These are phyloP conservation scores for Seriola quinqueradiata DNA, from an alignment of 2,113 vertebrate genomes.

Conservation along the genomic window DNA sequence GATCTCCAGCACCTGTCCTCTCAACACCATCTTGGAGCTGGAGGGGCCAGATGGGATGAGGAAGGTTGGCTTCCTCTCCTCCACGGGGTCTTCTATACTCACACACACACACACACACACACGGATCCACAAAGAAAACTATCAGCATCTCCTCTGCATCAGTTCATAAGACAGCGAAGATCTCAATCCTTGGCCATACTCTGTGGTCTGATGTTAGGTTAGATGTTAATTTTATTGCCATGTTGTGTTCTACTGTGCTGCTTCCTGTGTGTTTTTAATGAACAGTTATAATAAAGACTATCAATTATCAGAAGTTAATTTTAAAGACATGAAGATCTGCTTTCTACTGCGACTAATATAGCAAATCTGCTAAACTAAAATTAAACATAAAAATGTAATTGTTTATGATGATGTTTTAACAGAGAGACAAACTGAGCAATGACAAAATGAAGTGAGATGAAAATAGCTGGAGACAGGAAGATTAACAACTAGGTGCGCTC, in stretches of 20 bases:
- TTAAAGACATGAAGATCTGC: neutral
- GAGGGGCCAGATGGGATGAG: constrained; percentile 88
- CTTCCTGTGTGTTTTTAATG: constrained; percentile 24
- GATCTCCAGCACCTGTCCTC: constrained; percentile 92
- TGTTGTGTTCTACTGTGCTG: constrained; percentile 28
- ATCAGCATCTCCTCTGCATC: neutral
- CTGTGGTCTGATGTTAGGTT: neutral
- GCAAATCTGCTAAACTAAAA: constrained; percentile 5
- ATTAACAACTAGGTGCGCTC: constrained; percentile 1
- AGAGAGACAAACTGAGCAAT: constrained; percentile 8
- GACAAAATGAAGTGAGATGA: constrained; percentile 48
- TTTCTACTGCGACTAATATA: neutral
- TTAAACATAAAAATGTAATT: neutral
- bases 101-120: constrained; percentile 41
- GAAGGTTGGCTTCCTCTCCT: constrained; percentile 90
- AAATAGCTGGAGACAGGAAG: constrained; percentile 20
- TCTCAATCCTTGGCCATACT: neutral
- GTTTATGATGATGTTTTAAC: neutral
- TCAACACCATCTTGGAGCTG: constrained; percentile 91
- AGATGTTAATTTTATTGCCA: constrained; percentile 34
- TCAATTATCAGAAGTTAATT: no score
- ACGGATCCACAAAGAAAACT: constrained; percentile 26
- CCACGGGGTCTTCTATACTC: constrained; percentile 86
- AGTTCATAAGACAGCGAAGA: neutral
- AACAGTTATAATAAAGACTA: constrained; percentile 14